Evolutionary conservation across 2,113 vertebrate genomes (phyloP), one percentile per base, ranked within the genome.

Genomic region (Saimiri boliviensis): DNA sequence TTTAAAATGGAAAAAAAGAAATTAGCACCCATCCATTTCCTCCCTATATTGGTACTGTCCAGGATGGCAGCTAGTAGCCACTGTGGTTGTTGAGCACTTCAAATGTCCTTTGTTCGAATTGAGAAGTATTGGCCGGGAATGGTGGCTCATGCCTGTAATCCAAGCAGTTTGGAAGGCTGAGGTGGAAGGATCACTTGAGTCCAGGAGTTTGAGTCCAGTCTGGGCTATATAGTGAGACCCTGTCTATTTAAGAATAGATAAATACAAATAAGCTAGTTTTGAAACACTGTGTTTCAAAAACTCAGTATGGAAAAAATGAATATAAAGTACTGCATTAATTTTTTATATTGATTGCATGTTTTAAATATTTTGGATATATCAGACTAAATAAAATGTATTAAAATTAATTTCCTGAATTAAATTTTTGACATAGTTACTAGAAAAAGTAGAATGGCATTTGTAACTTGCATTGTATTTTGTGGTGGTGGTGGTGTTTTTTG

Each of bases 321-420:
- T 47, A 27, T 86, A 42, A 91, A 94, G 37, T 86, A 47, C 17
- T n/a, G 6, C 35, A 19, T 81, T 68, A 54, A 74, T 70, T 54
- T 42, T 84, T 81, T 54, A 30, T n/a, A 85, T 60, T 93, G 63
- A 71, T 88, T 68, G 27, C 23, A 32, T 93, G 12, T 93, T 80
- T 52, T 32, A 96, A 47, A 74, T 82, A 40, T 85, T 90, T 86
- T 90, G 17, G 37, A 8, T 81, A 47, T 52, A 20, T 74, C 68
- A 79, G 23, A 86, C 77, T 79, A 81, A 79, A 68, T 88, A 88
- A 52, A 30, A 80, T 85, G 35, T 74, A 35, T 30, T 93, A 45
- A 86, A 96, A 85, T 85, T 85, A 89, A 52, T 86, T 82, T 83
- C 83, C 88, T 6, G 5, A 89, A 71, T 93, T 13, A 85, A 84